Base-by-base conservation (phyloP, 2,797 vertebrate genomes). In the Tarsius wallacei region DNA sequence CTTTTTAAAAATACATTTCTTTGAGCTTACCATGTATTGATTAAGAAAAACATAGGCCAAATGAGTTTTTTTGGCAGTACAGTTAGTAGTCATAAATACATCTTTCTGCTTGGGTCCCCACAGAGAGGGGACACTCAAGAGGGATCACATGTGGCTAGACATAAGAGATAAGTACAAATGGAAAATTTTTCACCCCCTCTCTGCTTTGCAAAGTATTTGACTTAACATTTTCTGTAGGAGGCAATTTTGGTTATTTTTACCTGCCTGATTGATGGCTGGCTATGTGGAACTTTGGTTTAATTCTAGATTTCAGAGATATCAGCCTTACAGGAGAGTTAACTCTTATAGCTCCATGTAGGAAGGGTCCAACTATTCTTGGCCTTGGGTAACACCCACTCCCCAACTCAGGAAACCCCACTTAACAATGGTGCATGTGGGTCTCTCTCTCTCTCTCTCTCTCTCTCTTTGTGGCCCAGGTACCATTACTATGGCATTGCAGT, bases 401-500 rank as follows among this genome's bases (percentile, higher is more conserved):
- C 31, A 55, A 47, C 64, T 68, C 42, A 42, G 68, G 88, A 84
- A 89, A 10, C 10, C 16, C 42, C 49, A 22, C 14, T 14, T 71
- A 66, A 21, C 68, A 19, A 73, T 7, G 9, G 33, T 17, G 7
- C 22, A 0, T 7, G 33, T 22, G 64, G 33, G 28, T 68, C n/a
- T 87, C 5, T 53, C 57, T 90, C 19, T 76, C 59, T 64, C 31
- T 86, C 4, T 53, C 57, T 87, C 33, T 96, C 76, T 90, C 80
- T 98, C 61, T 91, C 80, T 98, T 42, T 96, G 5, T 26, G 63
- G 96, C 85, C 97, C 98, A 99, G 99, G 99, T 99, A 99, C 98
- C 99, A 99, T 98, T 99, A 99, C 98, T 99, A 99, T 10, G 99
- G 99, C 97, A 99, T 99, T 49, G 99, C 99, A 0, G 99, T 99